Base-by-base conservation (phyloP, 2,797 vertebrate genomes). In the Melanotaenia parkinsoni region DNA sequence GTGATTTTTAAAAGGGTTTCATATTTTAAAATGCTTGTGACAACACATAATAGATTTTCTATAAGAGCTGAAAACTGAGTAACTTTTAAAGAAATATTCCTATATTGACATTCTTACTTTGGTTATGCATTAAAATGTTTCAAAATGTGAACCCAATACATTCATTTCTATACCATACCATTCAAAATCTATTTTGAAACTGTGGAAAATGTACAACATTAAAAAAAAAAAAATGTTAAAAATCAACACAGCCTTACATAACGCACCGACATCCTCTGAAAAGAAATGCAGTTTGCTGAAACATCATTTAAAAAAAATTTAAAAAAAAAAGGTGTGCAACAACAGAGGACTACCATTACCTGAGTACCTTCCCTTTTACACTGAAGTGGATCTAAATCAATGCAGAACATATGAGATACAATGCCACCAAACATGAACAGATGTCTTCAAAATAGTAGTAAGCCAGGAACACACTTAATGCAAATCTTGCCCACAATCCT, bases 331-430 rank as follows among this genome's bases (percentile, higher is more conserved):
- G 79, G 81, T 86, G 81, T 82, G 85, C 86, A 85, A 86, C 74
- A 91, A 89, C 78, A 81, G 84, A 87, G 69, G 79, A 86, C 72
- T 86, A 86, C 70, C 86, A 81, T 89, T 91, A 92, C 93, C 91
- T 93, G 93, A 94, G 93, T 90, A 87, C 81, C 84, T 85, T 91
- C 74, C 86, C 79, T 88, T 92, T 89, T 79, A 92, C 76, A 87
- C 66, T 83, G 79, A 85, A 89, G 85, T 87, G 83, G 80, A 84
- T 83, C 77, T 65, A 70, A 83, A 70, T 79, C 75, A 77, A 84
- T 66, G 76, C 57, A 76, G 51, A 84, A 79, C 64, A 64, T 69
- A 79, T 79, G 56, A 85, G 66, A 82, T 30, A 54, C 30, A 78
- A 70, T 62, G 70, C 62, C 26, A 57, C 60, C 72, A 74, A 71